These are phyloP conservation scores for Bombus cullumanus DNA, from an alignment of 1,140 invertebrate genomes.

Conservation along the genomic window DNA sequence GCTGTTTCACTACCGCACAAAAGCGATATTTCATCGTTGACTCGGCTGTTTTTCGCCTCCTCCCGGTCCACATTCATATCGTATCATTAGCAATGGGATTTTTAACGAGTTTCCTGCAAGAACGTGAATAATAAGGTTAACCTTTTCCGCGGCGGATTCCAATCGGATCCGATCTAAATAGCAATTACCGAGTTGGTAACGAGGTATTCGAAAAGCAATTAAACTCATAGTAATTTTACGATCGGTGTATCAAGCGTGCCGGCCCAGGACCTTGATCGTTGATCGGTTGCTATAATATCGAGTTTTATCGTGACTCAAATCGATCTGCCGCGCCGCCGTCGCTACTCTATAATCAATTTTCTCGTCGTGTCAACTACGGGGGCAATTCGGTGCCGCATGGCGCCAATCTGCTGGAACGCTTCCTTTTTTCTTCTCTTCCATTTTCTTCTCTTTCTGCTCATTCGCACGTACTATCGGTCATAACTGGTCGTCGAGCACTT, in stretches of 20 bases:
- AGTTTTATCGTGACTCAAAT: conserved; percentile 36
- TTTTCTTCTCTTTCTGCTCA: not conserved
- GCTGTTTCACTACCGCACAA: not conserved
- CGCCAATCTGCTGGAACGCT: conserved; percentile 31
- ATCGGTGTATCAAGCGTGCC: not conserved
- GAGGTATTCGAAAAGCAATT: conserved; percentile 21
- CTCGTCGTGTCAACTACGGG: conserved; percentile 28
- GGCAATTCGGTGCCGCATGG: conserved; percentile 25
- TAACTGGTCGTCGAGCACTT: not conserved
- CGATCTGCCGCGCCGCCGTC: conserved; percentile 21
- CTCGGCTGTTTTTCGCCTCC: not conserved
- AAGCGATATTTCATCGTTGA: conserved; percentile 21
- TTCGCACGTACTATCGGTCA: not conserved
- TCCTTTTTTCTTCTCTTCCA: not conserved
- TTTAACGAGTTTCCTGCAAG: not conserved
- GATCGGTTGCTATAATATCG: conserved; percentile 27
- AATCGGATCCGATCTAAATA: not conserved
- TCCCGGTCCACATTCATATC: not conserved
- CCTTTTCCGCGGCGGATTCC: not conserved
- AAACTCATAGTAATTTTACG: conserved; percentile 16
- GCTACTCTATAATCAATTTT: conserved; percentile 45
- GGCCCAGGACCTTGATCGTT: conserved; percentile 30
- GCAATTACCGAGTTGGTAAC: conserved; percentile 18
- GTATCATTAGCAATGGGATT: not conserved
- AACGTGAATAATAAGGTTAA: not conserved